Percentiles rank a stretch among this genome's conserved stretches.
phyloP scores from a whole-genome alignment of 2,888 invertebrate species.

The Patella pellucida region DNA sequence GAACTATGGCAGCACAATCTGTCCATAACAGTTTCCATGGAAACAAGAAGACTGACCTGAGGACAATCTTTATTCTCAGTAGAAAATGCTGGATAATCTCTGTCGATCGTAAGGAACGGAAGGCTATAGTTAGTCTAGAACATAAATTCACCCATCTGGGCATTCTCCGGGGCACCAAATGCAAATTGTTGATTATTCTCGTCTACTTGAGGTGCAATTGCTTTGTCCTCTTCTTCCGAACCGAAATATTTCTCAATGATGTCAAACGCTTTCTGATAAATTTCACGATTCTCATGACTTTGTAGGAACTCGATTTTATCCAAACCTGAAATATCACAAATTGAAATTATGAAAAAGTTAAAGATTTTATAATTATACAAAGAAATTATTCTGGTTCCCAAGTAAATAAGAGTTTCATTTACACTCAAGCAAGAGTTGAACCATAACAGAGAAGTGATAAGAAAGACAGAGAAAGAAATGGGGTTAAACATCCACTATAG shows the following conservation, averaged over 20 bases:
- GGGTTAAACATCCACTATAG: too few relatives aligned
- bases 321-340: conserved; percentile 75
- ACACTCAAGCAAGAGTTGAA: too few relatives aligned
- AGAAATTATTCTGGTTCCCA: too few relatives aligned
- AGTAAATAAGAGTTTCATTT: too few relatives aligned
- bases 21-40: background rate
- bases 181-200: conserved; percentile 72
- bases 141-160: conserved; percentile 60
- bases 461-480: too few relatives aligned
- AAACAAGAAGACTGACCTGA: background rate
- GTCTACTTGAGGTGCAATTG: conserved; percentile 79
- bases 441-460: too few relatives aligned
- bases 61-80: conserved; percentile 1
- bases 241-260: conserved; percentile 97
- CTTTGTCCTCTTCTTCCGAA: conserved; percentile 81
- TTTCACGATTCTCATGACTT: conserved; percentile 95
- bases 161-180: conserved; percentile 52
- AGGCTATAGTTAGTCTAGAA: conserved; percentile 38
- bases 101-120: background rate
- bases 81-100: conserved; percentile 7
- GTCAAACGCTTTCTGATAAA: conserved; percentile 96
- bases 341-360: background rate
- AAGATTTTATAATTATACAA: too few relatives aligned
- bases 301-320: conserved; percentile 98
- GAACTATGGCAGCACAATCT: too few relatives aligned